Percentiles rank a stretch among this genome's conserved stretches.
Conservation (phyloP, 2,113 vertebrate species). For the Jaculus jaculus region DNA sequence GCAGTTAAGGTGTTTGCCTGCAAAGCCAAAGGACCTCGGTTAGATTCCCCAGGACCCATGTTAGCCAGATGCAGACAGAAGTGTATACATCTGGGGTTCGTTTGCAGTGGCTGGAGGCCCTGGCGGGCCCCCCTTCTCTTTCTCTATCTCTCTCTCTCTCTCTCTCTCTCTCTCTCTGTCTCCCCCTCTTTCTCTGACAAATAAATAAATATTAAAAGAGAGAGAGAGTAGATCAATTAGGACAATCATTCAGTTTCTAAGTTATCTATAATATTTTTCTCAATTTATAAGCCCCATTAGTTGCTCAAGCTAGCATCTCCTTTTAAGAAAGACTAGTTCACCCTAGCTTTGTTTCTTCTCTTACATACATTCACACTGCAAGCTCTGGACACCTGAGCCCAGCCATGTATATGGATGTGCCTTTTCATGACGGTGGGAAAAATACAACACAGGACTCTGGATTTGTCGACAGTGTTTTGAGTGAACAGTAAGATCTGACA, state of each 20-base stretch:
- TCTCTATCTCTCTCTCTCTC: too few relatives aligned
- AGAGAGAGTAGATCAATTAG: not conserved
- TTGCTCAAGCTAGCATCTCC: not conserved
- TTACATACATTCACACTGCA: not conserved
- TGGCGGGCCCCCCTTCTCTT: too few relatives aligned
- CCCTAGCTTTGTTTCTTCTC: not conserved
- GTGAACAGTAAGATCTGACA: not conserved
- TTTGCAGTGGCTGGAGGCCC: too few relatives aligned
- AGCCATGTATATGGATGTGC: not conserved
- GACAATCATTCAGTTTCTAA: not conserved
- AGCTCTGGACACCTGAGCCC: not conserved
- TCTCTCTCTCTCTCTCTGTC: too few relatives aligned
- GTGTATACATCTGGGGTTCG: too few relatives aligned
- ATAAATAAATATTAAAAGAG: too few relatives aligned
- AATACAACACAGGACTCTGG: not conserved
- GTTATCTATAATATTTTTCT: not conserved
- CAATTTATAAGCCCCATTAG: not conserved
- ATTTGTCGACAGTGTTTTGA: not conserved
- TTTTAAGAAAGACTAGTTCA: not conserved
- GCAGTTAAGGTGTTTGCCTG: too few relatives aligned
- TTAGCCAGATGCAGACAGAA: too few relatives aligned
- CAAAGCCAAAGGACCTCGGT: too few relatives aligned
- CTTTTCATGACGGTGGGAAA: conserved; percentile 1
- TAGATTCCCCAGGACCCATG: too few relatives aligned
- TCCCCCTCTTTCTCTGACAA: too few relatives aligned